phyloP scores from a whole-genome alignment of 2,113 vertebrate genomes.

The Myxocyprinus asiaticus region DNA sequence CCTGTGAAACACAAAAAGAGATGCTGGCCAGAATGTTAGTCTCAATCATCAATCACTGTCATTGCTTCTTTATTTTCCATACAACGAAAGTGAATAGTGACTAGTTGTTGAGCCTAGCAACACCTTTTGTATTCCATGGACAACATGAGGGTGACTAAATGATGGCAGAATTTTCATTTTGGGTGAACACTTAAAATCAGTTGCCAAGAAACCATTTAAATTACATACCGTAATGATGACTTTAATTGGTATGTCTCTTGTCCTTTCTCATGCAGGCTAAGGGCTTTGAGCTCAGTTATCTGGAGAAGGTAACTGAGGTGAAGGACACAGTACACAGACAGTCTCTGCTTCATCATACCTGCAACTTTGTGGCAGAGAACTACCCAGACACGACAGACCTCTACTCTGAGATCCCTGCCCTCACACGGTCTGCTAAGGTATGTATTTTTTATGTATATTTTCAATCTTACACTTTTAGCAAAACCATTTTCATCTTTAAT shows the following conservation, averaged over 20 bases:
- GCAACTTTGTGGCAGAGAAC: conserved; percentile 85
- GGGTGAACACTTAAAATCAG: too few relatives aligned
- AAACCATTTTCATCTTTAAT: background rate
- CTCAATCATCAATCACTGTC: too few relatives aligned
- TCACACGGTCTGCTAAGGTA: conserved; percentile 90
- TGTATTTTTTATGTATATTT: conserved; percentile 41
- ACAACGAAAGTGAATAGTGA: too few relatives aligned
- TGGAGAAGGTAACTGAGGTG: conserved; percentile 97
- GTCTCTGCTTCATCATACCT: conserved; percentile 90
- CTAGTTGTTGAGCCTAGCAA: too few relatives aligned
- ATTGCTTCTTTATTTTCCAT: too few relatives aligned
- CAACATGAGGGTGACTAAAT: too few relatives aligned
- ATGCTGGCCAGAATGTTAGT: too few relatives aligned
- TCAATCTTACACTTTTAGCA: background rate
- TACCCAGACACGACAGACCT: conserved; percentile 88
- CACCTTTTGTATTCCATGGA: too few relatives aligned
- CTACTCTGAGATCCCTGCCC: conserved; percentile 91
- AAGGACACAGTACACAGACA: conserved; percentile 96
- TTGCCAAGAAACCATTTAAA: background rate
- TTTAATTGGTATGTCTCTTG: background rate
- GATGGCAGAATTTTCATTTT: too few relatives aligned
- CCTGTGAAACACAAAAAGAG: too few relatives aligned
- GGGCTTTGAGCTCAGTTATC: conserved; percentile 92
- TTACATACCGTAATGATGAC: background rate
- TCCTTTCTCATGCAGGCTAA: conserved; percentile 76